These are phyloP conservation scores for Mustelus asterias DNA, from an alignment of 2,113 vertebrate species.

Conservation along the genomic window DNA sequence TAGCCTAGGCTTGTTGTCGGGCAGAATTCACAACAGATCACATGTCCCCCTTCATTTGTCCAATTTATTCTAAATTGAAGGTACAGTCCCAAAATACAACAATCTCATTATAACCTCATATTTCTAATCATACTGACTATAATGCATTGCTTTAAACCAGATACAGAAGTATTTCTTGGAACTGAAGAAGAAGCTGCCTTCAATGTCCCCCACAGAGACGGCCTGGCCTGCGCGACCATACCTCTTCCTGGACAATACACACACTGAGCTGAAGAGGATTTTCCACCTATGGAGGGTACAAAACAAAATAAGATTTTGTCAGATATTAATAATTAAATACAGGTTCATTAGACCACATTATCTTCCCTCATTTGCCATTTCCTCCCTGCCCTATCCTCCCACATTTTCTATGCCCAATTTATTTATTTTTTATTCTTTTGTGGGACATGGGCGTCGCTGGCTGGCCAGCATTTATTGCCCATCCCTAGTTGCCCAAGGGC, in stretches of 20 bases:
- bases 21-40: background rate
- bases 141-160: slow-evolving; percentile 50
- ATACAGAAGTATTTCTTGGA: slow-evolving; percentile 91
- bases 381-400: fast-evolving
- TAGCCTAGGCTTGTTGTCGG: background rate
- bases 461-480: no score
- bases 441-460: no score
- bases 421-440: no score
- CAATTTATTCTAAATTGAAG: background rate
- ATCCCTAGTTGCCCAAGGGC: no score
- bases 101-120: background rate
- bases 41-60: background rate
- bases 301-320: slow-evolving; percentile 32
- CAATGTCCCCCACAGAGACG: slow-evolving; percentile 88
- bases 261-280: slow-evolving; percentile 79
- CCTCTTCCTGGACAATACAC: slow-evolving; percentile 78
- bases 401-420: background rate
- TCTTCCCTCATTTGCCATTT: background rate
- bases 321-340: background rate
- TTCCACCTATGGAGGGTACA: slow-evolving; percentile 95
- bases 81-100: background rate
- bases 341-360: background rate
- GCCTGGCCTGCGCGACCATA: slow-evolving; percentile 84
- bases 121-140: background rate
- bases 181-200: slow-evolving; percentile 79